Base-by-base conservation (phyloP, 92 coral and sea anemone species). In the Meandrina meandrites region DNA sequence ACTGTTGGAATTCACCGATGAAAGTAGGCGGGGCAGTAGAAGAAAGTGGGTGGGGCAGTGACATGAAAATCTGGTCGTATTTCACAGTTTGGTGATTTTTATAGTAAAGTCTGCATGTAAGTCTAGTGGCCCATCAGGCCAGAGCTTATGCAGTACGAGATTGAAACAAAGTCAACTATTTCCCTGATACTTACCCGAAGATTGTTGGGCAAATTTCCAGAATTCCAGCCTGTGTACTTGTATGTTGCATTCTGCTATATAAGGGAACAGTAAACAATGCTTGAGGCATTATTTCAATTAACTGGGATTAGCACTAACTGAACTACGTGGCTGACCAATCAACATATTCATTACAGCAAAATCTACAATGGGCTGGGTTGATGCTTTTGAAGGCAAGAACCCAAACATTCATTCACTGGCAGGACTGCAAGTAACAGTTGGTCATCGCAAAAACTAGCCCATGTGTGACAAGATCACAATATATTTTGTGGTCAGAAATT, bases 161-260 rank as follows among this genome's bases (percentile, higher is more conserved):
- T 24, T 60, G 68, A 9, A 60, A 60, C 53, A 24, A 60, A 60
- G 31, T 60, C 30, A 60, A 60, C 53, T 12, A 48, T 48, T 13
- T 4, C 12, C 53, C 53, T 48, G 53, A 60, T 22, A 60, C 68
- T 22, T 60, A 96, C 99, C 96, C 93, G 90, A 28, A 96, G 93
- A 71, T 96, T 96, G 9, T 81, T 72, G 4, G 67, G 57, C 4
- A 96, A 90, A 47, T 98, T 96, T 42, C 58, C 45, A 32, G 82
- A 24, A 76, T 75, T 96, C 96, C 96, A 95, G 14, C 96, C 86
- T 32, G 99, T 90, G 85, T 94, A 96, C 51, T 14, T 32, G 74
- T 83, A 92, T 8, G 85, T 48, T 30, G 48, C 60, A 66, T 90
- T 90, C 28, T 83, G 75, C 68, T 30, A 60, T 11, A 22, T 75